Base-by-base conservation (phyloP, 2,113 vertebrate species). In the Monopterus albus region DNA sequence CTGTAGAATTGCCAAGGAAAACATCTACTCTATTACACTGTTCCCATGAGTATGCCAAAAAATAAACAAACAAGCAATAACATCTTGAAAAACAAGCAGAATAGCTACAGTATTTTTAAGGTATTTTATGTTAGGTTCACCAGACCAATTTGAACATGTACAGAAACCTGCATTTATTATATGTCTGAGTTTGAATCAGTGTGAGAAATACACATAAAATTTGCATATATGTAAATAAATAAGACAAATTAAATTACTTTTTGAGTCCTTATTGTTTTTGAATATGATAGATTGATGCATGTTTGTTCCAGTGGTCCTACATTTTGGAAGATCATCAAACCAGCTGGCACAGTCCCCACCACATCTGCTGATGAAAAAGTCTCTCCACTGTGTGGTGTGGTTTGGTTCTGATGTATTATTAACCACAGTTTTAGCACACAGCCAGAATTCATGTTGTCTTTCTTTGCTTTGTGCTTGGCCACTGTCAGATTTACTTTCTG, bases 391-490 rank as follows among this genome's bases (percentile, higher is more conserved):
- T 26, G 21, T 47, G 14, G 42, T 28, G 8, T 65, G 50, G 17
- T 53, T 57, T 56, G 21, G 10, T 28, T 29, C 21, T 62, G 14
- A 20, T 53, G 2, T 59, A 36, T 49, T 35, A 51, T 61, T 66
- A 61, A 20, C 33, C 50, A 20, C 50, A 38, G 55, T 36, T 38
- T 65, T 35, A 15, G 56, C 45, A 59, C 55, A 31, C 7, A 11
- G 28, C 61, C 55, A 49, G 45, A 40, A 5, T 13, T 9, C 21
- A 2, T 18, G 14, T 10, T 79, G n/a, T 47, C 28, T 60, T 76
- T 47, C 28, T 60, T 76, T 55, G 26, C 12, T 53, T 51, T 17
- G 28, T 20, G 21, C 43, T 68, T 63, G 18, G 56, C 21, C 21
- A 31, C 1, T 52, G 36, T n/a, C 6, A 43, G 4, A 43, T 52